Base-by-base conservation (phyloP, 2,113 vertebrate genomes). In the Promerops cafer region DNA sequence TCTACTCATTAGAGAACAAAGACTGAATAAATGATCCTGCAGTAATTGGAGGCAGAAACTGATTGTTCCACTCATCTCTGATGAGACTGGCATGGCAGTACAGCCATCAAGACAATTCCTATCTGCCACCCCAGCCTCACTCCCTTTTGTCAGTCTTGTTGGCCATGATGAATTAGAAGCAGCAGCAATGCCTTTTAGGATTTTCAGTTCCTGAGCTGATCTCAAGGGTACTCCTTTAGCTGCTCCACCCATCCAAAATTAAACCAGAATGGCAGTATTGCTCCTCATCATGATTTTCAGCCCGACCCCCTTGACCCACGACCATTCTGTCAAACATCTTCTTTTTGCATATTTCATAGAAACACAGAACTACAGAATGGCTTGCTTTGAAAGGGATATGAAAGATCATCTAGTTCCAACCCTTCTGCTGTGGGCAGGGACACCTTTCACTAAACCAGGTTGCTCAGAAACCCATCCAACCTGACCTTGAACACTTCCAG, bases 241-340 rank as follows among this genome's bases (percentile, higher is more conserved):
- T 1, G 1, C 22, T 74, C 26, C 12, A 60, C 37, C 10, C 33
- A 37, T 75, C 15, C 44, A 47, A n/a, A 87, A 71, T 89, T 64
- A 85, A 84, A 56, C 27, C 33, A 53, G 39, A 42, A 24, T 47
- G 59, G 24, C 30, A 52, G 3, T 49, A 30, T 52, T 31, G 13
- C 19, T 75, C 13, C 35, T 87, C 1, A 1, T 75, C 15, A 24
- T 35, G 61, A 52, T 64, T 87, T 85, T 75, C 44, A 87, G 35
- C 7, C 37, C 0, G 0, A 49, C 12, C 2, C 0, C 11, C 78
- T 90, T 86, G 63, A 57, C 31, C 14, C 13, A 18, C 4, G 0
- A 13, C 40, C 20, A 4, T 54, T 90, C 35, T 90, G 59, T 50
- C 39, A 47, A 56, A 86, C 24, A 71, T 9, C 8, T 21, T 35